Evolutionary conservation across 1,140 invertebrate species (phyloP), one percentile per base, ranked within the genome.

Genomic region (Dufourea novaeangliae): DNA sequence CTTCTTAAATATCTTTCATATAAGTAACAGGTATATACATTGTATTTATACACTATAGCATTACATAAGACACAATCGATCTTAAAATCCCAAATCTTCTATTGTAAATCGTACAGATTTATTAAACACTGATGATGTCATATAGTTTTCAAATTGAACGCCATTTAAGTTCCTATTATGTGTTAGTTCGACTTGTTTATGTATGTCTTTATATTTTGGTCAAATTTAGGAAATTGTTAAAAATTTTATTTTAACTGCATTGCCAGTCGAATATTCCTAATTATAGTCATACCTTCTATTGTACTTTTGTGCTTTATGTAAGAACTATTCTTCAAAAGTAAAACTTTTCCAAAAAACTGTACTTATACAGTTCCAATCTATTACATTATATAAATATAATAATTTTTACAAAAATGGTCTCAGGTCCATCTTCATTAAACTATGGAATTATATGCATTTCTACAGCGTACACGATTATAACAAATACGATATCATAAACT

Each of bases 1-100:
- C 34, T 37, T 37, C 8, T 46, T 46, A 46, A 46, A 46, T 46
- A 46, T 46, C 44, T 46, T 46, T 46, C 20, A 46, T 46, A 46
- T 46, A 46, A 46, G 20, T 46, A 46, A 46, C 44, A 46, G 20
- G 20, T 46, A 46, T 46, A 46, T 46, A 46, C 44, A 46, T 20
- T 17, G 6, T 46, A 46, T 20, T 14, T 46, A 20, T 20, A 46
- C 17, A 46, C 14, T 4, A 6, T 46, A 46, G 17, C 17, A n/a
- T 46, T 46, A 46, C 44, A 46, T 46, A 46, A 46, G 44, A 46
- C 44, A 46, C 44, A 46, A 46, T 46, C 44, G 44, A 46, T 46
- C 17, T 46, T 46, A 46, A 46, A 46, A 46, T 20, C 17, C 20
- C 17, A 20, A 46, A 20, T n/a, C 44, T 46, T 20, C 17, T 20